Percentiles rank a stretch among this genome's conserved stretches.
phyloP scores from a whole-genome alignment of 2,797 vertebrate genomes.

The Iguana delicatissima region DNA sequence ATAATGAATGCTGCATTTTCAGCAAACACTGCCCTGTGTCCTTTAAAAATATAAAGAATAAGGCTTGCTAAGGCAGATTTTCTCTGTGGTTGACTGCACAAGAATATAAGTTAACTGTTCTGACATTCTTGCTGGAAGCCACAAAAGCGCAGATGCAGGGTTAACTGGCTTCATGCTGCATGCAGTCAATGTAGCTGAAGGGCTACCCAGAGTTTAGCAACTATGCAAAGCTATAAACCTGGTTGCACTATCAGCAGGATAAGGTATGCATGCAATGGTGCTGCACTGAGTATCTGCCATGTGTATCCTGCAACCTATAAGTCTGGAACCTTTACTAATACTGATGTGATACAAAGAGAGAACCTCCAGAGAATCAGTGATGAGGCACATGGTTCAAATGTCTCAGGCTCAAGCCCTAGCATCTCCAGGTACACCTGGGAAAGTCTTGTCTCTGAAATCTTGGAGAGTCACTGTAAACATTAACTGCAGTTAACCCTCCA shows the following conservation, averaged over 20 bases:
- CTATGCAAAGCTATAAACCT: constrained; percentile 7
- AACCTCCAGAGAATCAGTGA: not conserved
- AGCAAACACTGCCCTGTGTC: not conserved
- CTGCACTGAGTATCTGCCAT: not conserved
- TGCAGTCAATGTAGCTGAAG: constrained; percentile 17
- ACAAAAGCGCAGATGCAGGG: constrained; percentile 9
- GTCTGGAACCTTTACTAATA: not conserved
- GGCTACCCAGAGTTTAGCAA: constrained; percentile 6
- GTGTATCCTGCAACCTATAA: not conserved
- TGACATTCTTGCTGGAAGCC: constrained; percentile 38
- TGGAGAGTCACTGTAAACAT: too few relatives aligned
- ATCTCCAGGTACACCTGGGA: not conserved
- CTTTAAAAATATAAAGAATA: constrained; percentile 9
- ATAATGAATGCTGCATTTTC: not conserved
- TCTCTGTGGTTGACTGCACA: constrained; percentile 24
- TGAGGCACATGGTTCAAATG: not conserved
- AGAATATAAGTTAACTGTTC: constrained; percentile 34
- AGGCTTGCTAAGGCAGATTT: constrained; percentile 5
- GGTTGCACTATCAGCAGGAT: not conserved
- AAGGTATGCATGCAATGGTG: not conserved
- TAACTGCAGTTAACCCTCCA: too few relatives aligned
- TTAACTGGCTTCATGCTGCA: constrained; percentile 34
- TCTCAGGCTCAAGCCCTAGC: not conserved
- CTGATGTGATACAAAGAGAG: not conserved
- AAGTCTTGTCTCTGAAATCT: not conserved